These are phyloP conservation scores for Parus major DNA, from an alignment of 2,113 vertebrate genomes.

Conservation along the genomic window DNA sequence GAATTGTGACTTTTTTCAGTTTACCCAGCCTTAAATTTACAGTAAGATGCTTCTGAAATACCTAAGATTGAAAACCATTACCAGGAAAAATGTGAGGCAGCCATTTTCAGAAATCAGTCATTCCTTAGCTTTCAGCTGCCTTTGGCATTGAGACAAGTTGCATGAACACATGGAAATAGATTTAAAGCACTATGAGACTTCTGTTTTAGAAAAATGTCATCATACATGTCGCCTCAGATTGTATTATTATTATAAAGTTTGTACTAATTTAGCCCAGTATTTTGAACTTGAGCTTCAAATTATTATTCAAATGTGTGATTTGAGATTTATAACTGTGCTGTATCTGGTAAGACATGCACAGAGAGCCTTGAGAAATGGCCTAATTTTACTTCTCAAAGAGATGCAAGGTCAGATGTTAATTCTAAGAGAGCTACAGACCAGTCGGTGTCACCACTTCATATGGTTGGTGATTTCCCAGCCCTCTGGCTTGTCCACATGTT, in stretches of 20 bases:
- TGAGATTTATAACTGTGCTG: background rate
- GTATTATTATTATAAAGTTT: background rate
- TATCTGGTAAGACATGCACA: background rate
- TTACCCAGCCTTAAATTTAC: background rate
- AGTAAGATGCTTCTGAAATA: background rate
- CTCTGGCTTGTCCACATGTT: background rate
- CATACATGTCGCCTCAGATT: background rate
- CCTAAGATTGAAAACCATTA: background rate
- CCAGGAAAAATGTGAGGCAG: background rate
- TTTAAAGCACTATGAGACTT: background rate
- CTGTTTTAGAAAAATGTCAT: background rate
- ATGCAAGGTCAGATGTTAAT: background rate
- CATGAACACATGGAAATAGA: background rate
- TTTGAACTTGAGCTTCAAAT: background rate
- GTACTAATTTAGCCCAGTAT: background rate
- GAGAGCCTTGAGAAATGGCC: background rate
- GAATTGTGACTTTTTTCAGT: background rate
- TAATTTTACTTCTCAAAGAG: background rate
- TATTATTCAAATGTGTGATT: background rate
- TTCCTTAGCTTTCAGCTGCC: background rate
- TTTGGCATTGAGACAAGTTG: background rate
- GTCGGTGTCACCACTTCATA: background rate
- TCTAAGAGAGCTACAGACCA: background rate
- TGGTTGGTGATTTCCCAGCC: background rate
- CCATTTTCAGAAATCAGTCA: background rate